A percentile compares a stretch with the other conserved stretches of the same genome.
Evolutionary conservation across 2,888 invertebrate species (phyloP).

Genomic region (Hypercompe scribonia): DNA sequence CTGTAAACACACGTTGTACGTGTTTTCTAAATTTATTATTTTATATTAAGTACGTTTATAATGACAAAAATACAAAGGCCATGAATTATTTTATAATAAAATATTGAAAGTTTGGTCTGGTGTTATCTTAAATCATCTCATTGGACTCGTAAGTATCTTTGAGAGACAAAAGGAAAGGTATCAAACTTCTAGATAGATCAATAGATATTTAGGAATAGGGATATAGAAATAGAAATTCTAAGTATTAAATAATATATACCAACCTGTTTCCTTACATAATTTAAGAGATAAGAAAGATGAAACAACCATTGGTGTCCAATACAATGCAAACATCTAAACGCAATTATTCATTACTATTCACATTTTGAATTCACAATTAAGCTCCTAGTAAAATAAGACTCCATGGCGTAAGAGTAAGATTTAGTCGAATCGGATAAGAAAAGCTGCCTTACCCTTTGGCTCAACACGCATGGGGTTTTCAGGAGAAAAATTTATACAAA

Average conservation of each 20-base stretch:
- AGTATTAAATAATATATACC: too few relatives aligned
- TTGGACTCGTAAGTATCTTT: conserved; percentile 29
- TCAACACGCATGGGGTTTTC: neutral
- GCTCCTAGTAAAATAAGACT: neutral
- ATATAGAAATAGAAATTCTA: too few relatives aligned
- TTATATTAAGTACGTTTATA: conserved; percentile 84
- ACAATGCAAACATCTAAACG: neutral
- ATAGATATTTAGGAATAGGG: too few relatives aligned
- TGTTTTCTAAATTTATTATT: conserved; percentile 83
- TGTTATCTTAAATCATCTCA: conserved; percentile 70
- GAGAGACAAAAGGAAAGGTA: conserved; percentile 29
- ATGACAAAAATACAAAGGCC: conserved; percentile 80
- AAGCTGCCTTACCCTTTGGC: neutral
- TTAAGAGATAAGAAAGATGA: neutral
- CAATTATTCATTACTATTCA: too few relatives aligned
- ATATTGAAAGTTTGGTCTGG: conserved; percentile 75
- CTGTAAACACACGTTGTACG: conserved; percentile 85
- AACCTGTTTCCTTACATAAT: too few relatives aligned
- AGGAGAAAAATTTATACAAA: neutral
- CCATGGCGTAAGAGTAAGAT: neutral
- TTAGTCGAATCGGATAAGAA: neutral
- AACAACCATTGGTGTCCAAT: neutral
- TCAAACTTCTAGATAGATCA: conserved; percentile 19
- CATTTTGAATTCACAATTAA: neutral
- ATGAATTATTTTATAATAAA: conserved; percentile 85